phyloP scores from a whole-genome alignment of 2,113 vertebrate genomes.

The Irena cyanogastra region DNA sequence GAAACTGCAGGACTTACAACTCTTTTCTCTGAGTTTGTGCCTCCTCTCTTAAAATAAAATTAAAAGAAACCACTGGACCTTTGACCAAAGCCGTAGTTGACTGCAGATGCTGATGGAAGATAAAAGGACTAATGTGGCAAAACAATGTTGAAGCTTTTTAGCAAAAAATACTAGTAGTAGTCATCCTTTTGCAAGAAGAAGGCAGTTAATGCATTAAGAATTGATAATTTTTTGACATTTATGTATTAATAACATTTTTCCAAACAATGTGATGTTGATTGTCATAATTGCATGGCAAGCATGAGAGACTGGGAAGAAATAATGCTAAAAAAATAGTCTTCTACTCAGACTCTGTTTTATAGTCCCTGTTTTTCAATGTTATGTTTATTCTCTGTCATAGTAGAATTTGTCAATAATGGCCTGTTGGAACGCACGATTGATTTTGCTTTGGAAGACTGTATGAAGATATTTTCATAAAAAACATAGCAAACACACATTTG shows the following conservation, averaged over 20 bases:
- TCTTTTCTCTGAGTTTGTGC: slow-evolving; percentile 76
- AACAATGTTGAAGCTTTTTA: slow-evolving; percentile 14
- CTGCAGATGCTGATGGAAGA: neutral
- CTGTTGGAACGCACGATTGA: neutral
- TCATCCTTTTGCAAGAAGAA: neutral
- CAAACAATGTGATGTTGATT: neutral
- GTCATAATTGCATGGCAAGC: slow-evolving; percentile 12
- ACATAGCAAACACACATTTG: neutral
- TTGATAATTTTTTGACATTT: neutral
- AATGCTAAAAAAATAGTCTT: neutral
- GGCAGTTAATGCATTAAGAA: neutral
- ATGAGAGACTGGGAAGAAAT: neutral
- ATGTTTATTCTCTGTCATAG: neutral
- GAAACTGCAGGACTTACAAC: slow-evolving; percentile 68
- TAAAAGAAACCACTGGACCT: neutral
- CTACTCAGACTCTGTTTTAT: slow-evolving; percentile 20
- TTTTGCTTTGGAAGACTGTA: neutral
- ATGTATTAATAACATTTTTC: slow-evolving; percentile 6
- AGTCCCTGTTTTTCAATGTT: neutral
- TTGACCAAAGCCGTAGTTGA: neutral
- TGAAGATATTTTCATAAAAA: neutral
- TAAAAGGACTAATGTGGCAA: neutral
- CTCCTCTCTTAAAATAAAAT: slow-evolving; percentile 61
- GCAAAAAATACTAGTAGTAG: neutral
- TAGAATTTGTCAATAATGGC: neutral